A percentile compares a stretch with the other conserved stretches of the same genome.
Conservation (phyloP, 2,888 invertebrate genomes). For the Philonicus albiceps region DNA sequence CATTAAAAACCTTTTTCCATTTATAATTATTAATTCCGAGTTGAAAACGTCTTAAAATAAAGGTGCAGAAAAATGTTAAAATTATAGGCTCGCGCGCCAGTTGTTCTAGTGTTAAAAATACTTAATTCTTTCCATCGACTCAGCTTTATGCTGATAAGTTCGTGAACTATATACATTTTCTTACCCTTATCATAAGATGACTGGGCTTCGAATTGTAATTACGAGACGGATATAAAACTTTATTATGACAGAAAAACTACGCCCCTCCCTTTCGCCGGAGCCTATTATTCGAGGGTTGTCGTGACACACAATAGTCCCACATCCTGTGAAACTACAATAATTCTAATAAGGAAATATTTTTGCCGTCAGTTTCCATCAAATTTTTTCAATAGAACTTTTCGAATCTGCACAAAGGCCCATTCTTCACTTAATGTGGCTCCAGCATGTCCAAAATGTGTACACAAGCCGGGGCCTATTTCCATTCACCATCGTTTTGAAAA, state of each 20-base stretch:
- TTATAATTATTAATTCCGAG: too few relatives aligned
- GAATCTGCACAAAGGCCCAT: not conserved
- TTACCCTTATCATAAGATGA: not conserved
- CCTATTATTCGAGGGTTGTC: not conserved
- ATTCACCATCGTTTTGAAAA: slow-evolving; percentile 22
- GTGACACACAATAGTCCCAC: not conserved
- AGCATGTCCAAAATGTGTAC: slow-evolving; percentile 23
- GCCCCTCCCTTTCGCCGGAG: not conserved
- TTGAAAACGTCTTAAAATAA: too few relatives aligned
- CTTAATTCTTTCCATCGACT: too few relatives aligned
- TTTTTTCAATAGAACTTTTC: not conserved
- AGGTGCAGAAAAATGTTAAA: too few relatives aligned
- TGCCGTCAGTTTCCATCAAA: not conserved
- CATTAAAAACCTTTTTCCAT: too few relatives aligned
- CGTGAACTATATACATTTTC: too few relatives aligned
- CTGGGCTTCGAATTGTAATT: not conserved
- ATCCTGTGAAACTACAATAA: not conserved
- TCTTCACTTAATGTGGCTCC: slow-evolving; percentile 26
- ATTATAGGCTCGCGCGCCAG: too few relatives aligned
- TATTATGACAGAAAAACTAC: not conserved
- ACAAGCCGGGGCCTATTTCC: not conserved
- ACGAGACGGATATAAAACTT: not conserved
- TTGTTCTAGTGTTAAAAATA: too few relatives aligned
- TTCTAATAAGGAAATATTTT: not conserved
- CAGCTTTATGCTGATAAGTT: too few relatives aligned